A percentile compares a stretch with the other conserved stretches of the same genome.
Evolutionary conservation across 2,113 vertebrate genomes (phyloP).

Genomic region (Irena cyanogastra): DNA sequence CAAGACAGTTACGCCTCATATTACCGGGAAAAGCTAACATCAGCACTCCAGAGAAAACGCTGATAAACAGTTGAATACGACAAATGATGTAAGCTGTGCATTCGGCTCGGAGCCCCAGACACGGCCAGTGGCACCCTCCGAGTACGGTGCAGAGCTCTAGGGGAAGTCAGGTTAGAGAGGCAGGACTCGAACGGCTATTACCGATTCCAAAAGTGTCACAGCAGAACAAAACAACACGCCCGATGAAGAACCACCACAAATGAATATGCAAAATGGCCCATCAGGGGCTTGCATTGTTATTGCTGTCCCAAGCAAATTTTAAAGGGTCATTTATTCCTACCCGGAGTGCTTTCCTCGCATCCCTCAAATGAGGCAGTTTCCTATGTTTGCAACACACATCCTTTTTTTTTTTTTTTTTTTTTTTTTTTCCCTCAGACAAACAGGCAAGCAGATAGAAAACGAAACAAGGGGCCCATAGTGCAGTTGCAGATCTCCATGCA

Average conservation of each 20-base stretch:
- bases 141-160: neutral
- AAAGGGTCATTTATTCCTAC: constrained; percentile 63
- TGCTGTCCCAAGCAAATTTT: constrained; percentile 57
- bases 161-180: neutral
- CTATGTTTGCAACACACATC: constrained; percentile 76
- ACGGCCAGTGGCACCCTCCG: neutral
- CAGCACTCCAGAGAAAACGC: constrained; percentile 51
- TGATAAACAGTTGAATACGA: constrained; percentile 7
- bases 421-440: neutral
- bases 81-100: neutral
- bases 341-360: constrained; percentile 45
- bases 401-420: neutral
- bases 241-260: neutral
- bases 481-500: neutral
- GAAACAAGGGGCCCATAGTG: constrained; percentile 48
- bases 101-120: neutral
- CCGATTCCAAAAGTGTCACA: neutral
- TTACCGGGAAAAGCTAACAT: constrained; percentile 28
- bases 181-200: neutral
- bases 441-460: constrained; percentile 26
- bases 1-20: neutral
- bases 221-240: neutral
- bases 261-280: neutral
- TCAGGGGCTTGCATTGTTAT: neutral
- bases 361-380: constrained; percentile 71